phyloP scores from a whole-genome alignment of 2,888 invertebrate genomes.

The Aphrophora alni region DNA sequence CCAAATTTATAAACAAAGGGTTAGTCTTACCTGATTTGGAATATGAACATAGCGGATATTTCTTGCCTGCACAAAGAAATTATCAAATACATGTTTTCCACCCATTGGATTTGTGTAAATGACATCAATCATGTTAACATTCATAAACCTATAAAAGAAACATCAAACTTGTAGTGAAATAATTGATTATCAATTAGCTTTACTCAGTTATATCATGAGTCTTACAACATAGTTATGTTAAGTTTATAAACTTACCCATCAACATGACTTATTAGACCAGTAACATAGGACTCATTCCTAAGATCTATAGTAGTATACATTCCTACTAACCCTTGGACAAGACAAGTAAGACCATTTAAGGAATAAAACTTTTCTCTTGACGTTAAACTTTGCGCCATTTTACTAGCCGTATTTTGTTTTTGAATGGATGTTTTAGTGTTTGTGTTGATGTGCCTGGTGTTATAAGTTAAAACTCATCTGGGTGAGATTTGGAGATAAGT shows the following conservation, averaged over 20 bases:
- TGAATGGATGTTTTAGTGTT: too few species aligned
- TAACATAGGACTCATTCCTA: slow-evolving; percentile 31
- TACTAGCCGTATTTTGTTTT: too few species aligned
- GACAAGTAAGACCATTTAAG: slow-evolving; percentile 33
- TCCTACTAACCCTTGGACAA: slow-evolving; percentile 27
- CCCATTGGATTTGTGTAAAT: slow-evolving; percentile 29
- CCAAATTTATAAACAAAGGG: too few species aligned
- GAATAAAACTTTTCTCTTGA: slow-evolving; percentile 32
- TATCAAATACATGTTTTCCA: slow-evolving; percentile 23
- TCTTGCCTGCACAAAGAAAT: slow-evolving; percentile 32
- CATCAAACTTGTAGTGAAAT: too few species aligned
- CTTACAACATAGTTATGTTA: neutral
- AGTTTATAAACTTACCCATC: slow-evolving; percentile 25
- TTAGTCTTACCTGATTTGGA: slow-evolving; percentile 28
- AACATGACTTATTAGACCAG: slow-evolving; percentile 32
- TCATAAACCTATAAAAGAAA: slow-evolving; percentile 32
- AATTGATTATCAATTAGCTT: too few species aligned
- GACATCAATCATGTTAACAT: slow-evolving; percentile 26
- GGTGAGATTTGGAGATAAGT: too few species aligned
- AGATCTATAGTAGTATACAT: slow-evolving; percentile 32
- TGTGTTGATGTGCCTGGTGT: too few species aligned
- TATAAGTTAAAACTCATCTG: too few species aligned
- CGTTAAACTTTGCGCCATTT: slow-evolving; percentile 22
- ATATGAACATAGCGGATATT: slow-evolving; percentile 35
- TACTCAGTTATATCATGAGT: too few species aligned